Base-by-base conservation (phyloP, 2,888 invertebrate genomes). In the Drosophila lutescens region DNA sequence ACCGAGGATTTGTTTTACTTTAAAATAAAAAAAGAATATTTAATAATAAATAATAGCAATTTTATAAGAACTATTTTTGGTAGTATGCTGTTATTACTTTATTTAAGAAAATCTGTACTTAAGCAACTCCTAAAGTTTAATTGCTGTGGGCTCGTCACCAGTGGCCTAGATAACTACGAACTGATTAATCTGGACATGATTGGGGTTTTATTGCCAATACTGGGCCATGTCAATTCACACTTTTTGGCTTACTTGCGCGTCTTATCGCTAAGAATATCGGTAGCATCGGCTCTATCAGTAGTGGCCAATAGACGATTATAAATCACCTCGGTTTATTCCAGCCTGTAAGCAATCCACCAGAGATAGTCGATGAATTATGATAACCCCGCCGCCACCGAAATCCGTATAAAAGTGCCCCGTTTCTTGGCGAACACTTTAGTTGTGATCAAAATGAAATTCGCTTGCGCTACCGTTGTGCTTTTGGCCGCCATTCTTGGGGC, bases 361-460 rank as follows among this genome's bases (percentile, higher is more conserved):
- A 56, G 69, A 72, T 84, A 76, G 49, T 34, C 57, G 9, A 80
- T 65, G 66, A 86, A 72, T 62, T 78, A 82, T 59, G 54, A 26
- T 66, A 47, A 38, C 12, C 49, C 8, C 12, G 32, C 17, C 15
- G 1, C 20, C 50, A 15, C 15, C 13, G n/a, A 23, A 41, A 41
- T 30, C 15, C 23, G 67, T 86, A 80, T 80, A 80, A 69, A 80
- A 86, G 68, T 34, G 47, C 32, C 13, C 15, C 26, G 12, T 7
- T n/a, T 68, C 32, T 23, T 49, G 66, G 53, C 17, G 15, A 47
- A 12, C 20, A 15, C 13, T 34, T 54, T 44, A 82, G 78, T 81
- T 67, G 40, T 13, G 51, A 34, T 43, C 56, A 73, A 55, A 5
- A 84, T 84, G 88, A 88, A 78, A 68, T 78, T 82, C 76, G 70